Percentiles rank a stretch among this genome's conserved stretches.
These are phyloP conservation scores for Blastobasis lacticolella DNA, from an alignment of 2,888 invertebrate species.

Conservation along the genomic window DNA sequence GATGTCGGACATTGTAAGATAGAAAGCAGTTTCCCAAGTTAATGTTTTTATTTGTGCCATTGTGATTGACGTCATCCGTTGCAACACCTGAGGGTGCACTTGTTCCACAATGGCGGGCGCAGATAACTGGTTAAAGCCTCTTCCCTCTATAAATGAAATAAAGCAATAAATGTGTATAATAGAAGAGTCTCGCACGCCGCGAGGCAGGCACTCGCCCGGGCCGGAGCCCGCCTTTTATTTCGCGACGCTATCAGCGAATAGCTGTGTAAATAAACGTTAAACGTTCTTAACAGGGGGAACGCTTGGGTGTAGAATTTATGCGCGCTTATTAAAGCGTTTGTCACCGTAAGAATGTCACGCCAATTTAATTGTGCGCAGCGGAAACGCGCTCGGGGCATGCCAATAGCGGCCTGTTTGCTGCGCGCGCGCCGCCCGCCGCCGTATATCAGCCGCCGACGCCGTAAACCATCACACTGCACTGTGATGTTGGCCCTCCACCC, in stretches of 20 bases:
- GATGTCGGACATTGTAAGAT: too few relatives aligned
- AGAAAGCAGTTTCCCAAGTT: neutral
- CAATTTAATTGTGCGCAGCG: slow-evolving; percentile 35
- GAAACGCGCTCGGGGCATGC: slow-evolving; percentile 30
- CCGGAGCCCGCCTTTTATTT: slow-evolving; percentile 26
- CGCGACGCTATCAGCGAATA: slow-evolving; percentile 20
- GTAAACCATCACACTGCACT: slow-evolving; percentile 39
- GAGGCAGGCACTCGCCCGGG: slow-evolving; percentile 8
- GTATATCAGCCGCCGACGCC: slow-evolving; percentile 36
- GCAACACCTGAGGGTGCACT: slow-evolving; percentile 22
- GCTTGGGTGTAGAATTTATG: slow-evolving; percentile 2
- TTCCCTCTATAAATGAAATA: slow-evolving; percentile 49
- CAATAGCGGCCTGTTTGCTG: slow-evolving; percentile 27
- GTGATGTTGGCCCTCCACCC: slow-evolving; percentile 18
- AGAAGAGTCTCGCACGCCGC: slow-evolving; percentile 32
- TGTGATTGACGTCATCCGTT: slow-evolving; percentile 19
- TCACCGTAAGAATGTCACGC: slow-evolving; percentile 25
- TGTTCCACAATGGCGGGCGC: slow-evolving; percentile 23
- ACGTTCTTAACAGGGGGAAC: slow-evolving; percentile 4
- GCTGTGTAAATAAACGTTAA: slow-evolving; percentile 21
- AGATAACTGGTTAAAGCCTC: slow-evolving; percentile 36
- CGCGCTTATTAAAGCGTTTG: slow-evolving; percentile 15
- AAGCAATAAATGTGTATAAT: slow-evolving; percentile 51
- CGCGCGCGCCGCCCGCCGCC: slow-evolving; percentile 19
- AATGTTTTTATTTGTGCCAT: slow-evolving; percentile 5